Percentiles rank a stretch among this genome's conserved stretches.
Conservation (phyloP, 2,888 invertebrate species). For the Xylophagus ater region DNA sequence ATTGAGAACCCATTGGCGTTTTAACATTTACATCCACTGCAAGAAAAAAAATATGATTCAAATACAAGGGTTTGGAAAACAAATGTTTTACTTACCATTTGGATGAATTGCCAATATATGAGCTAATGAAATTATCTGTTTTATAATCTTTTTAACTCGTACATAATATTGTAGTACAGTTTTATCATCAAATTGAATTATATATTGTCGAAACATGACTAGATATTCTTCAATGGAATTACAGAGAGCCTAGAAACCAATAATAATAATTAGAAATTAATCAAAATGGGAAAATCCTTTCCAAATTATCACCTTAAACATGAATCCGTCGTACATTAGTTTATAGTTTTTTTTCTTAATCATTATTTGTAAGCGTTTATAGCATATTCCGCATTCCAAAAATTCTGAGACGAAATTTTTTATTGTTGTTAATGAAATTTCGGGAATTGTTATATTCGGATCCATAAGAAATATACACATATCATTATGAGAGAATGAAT, state of each 20-base stretch:
- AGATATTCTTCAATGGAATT: constrained; percentile 49
- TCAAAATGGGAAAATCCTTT: not conserved
- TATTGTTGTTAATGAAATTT: constrained; percentile 41
- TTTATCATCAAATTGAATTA: constrained; percentile 25
- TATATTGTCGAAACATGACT: constrained; percentile 43
- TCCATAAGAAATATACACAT: constrained; percentile 40
- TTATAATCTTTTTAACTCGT: constrained; percentile 26
- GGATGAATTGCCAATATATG: constrained; percentile 28
- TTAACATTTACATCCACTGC: constrained; percentile 22
- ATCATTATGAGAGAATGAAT: constrained; percentile 42
- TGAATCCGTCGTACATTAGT: constrained; percentile 29
- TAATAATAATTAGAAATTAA: constrained; percentile 2
- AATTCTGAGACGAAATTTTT: constrained; percentile 33
- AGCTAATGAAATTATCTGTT: constrained; percentile 28
- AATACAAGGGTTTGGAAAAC: not conserved
- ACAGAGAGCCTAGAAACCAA: constrained; percentile 46
- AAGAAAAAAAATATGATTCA: constrained; percentile 9
- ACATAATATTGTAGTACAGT: constrained; percentile 26
- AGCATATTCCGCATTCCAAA: constrained; percentile 33
- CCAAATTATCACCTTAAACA: constrained; percentile 24
- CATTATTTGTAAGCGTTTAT: constrained; percentile 28
- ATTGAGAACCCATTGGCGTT: constrained; percentile 29
- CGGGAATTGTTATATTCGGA: constrained; percentile 40
- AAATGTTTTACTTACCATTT: constrained; percentile 21
- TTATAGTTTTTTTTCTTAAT: constrained; percentile 26